Percentiles rank a stretch among this genome's conserved stretches.
These are phyloP conservation scores for Pseudanteris insignis DNA, from an alignment of 2,888 invertebrate species.

Conservation along the genomic window DNA sequence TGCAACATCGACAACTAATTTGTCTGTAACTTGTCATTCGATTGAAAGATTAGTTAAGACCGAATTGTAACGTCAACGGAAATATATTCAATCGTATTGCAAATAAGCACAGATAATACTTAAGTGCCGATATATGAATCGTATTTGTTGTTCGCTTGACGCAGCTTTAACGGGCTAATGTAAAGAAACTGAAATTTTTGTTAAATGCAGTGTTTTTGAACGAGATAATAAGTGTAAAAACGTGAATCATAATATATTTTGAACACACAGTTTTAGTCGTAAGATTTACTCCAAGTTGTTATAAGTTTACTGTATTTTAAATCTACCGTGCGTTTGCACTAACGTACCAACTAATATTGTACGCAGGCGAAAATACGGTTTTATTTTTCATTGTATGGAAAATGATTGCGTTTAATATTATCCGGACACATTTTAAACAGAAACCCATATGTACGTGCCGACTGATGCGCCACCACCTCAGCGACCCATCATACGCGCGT, in stretches of 20 bases:
- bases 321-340: slow-evolving; percentile 8
- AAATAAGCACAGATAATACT: slow-evolving; percentile 24
- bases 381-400: slow-evolving; percentile 33
- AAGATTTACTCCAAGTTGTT: slow-evolving; percentile 33
- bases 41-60: too few species aligned
- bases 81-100: slow-evolving; percentile 2
- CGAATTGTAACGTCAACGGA: too few species aligned
- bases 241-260: slow-evolving; percentile 39
- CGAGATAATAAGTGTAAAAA: slow-evolving; percentile 33
- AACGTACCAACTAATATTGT: slow-evolving; percentile 13
- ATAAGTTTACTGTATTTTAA: slow-evolving; percentile 22
- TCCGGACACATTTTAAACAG: too few species aligned
- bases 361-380: slow-evolving; percentile 31
- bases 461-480: too few species aligned
- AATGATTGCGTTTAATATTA: too few species aligned
- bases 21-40: slow-evolving; percentile 13
- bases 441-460: too few species aligned
- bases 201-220: slow-evolving; percentile 19
- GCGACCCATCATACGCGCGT: too few species aligned
- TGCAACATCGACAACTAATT: slow-evolving; percentile 27
- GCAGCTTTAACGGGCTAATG: slow-evolving; percentile 14
- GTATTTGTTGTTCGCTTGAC: slow-evolving; percentile 11
- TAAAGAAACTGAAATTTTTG: slow-evolving; percentile 17
- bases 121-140: slow-evolving; percentile 26
- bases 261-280: slow-evolving; percentile 26